Conservation (phyloP, 2,797 vertebrate genomes). For the Clarias platycephalus region DNA sequence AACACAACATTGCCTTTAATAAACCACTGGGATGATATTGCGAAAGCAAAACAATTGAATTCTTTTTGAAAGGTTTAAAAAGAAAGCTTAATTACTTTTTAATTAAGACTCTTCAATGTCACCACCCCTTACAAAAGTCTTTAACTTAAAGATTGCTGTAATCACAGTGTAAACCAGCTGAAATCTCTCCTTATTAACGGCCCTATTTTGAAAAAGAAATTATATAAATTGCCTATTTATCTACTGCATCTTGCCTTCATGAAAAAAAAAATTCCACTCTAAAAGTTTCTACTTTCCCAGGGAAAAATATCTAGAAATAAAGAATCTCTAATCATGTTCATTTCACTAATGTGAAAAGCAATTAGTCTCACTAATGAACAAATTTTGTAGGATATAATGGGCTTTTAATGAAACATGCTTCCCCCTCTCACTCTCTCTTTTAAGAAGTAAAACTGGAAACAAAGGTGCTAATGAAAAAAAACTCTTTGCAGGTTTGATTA, state of each 20-base stretch:
- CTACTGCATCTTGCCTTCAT: background rate
- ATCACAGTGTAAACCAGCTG: background rate
- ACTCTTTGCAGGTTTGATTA: slow-evolving; percentile 15
- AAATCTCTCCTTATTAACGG: background rate
- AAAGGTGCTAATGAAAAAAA: slow-evolving; percentile 44
- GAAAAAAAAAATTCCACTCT: background rate
- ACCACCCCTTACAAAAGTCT: background rate
- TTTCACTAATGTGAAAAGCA: slow-evolving; percentile 55
- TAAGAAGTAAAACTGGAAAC: slow-evolving; percentile 49
- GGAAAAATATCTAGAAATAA: background rate
- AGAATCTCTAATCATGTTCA: slow-evolving; percentile 48
- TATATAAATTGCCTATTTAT: background rate
- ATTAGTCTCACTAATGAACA: slow-evolving; percentile 55
- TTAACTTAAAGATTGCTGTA: background rate
- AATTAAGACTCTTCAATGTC: background rate
- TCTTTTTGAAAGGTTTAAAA: too few species aligned
- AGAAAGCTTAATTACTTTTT: background rate
- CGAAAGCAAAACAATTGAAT: background rate
- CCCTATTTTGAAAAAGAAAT: background rate
- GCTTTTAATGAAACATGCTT: slow-evolving; percentile 61
- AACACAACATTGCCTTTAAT: background rate
- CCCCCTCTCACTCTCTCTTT: slow-evolving; percentile 22
- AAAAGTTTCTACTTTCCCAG: background rate
- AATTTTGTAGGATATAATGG: slow-evolving; percentile 49
- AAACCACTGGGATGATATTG: background rate